phyloP scores from a whole-genome alignment of 2,888 invertebrate genomes.

The Agrilus biguttatus region DNA sequence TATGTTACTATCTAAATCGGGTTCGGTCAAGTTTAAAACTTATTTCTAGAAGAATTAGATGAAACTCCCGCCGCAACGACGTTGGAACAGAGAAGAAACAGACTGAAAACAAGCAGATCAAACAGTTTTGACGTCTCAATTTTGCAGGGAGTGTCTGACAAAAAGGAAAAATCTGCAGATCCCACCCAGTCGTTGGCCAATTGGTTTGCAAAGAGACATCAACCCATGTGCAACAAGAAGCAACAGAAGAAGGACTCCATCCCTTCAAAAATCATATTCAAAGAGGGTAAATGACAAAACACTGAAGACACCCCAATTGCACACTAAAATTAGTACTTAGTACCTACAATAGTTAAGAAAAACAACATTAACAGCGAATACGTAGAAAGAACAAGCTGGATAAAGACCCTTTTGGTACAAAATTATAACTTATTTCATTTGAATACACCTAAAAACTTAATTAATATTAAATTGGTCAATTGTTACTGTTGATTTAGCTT shows the following conservation, averaged over 20 bases:
- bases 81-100: slow-evolving; percentile 38
- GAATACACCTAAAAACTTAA: too few relatives aligned
- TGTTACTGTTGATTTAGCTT: slow-evolving; percentile 12
- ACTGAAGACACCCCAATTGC: slow-evolving; percentile 31
- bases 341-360: too few relatives aligned
- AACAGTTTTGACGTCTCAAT: slow-evolving; percentile 76
- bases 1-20: too few relatives aligned
- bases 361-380: background rate
- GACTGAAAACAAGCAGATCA: slow-evolving; percentile 57
- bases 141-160: slow-evolving; percentile 37
- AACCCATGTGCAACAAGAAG: slow-evolving; percentile 42
- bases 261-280: too few relatives aligned
- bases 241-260: slow-evolving; percentile 23
- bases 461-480: slow-evolving; percentile 10
- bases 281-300: slow-evolving; percentile 21
- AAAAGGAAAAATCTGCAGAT: slow-evolving; percentile 20
- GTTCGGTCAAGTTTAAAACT: too few relatives aligned
- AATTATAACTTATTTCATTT: background rate
- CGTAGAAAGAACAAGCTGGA: background rate
- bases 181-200: slow-evolving; percentile 38
- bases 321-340: background rate
- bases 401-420: background rate
- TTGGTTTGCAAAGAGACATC: slow-evolving; percentile 67
- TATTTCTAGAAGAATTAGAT: slow-evolving; percentile 4
- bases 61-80: slow-evolving; percentile 17